Evolutionary conservation across 2,797 vertebrate species (phyloP), one percentile per base, ranked within the genome.

Genomic region (Pangasius djambal): DNA sequence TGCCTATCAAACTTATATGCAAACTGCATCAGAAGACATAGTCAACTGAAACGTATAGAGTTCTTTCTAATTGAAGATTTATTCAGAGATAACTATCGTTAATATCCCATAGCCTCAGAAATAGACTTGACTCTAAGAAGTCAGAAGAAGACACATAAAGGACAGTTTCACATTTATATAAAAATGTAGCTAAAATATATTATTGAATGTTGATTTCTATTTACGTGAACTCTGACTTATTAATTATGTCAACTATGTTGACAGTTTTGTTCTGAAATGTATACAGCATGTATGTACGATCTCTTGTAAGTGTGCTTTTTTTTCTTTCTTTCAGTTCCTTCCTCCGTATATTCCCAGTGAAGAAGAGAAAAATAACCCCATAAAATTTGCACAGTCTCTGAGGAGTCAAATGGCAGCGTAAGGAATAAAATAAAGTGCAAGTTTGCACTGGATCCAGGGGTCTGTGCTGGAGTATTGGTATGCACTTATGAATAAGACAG

Each of bases 361-460:
- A 69, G 97, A 97, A 88, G 98, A 99, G 93, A 98, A 97, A 94
- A 96, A 94, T 0, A 96, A 95, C 57, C 95, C 97, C 0, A 13
- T 94, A 78, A 95, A 98, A 92, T 99, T 97, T 94, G 97, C 97
- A 70, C 95, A 87, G 92, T 95, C 94, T 93, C 97, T 99, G 85
- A 96, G 98, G 89, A 94, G 94, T 87, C 90, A 92, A 72, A 99
- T 99, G 98, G 98, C 98, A 55, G 91, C 90, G 98, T 99, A 95
- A 93, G 97, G 94, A 85, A 37, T 8, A 52, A 52, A 34, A 20
- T 18, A 48, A 57, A 90, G 72, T 15, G 20, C 28, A 72, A 9
- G 13, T 25, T 15, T 57, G 28, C 4, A 31, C 31, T 28, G 79
- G 31, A 34, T 57, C 52, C 22, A 44, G 3, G n/a, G n/a, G 20